Base-by-base conservation (phyloP, 2,797 vertebrate species). In the Menidia menidia region DNA sequence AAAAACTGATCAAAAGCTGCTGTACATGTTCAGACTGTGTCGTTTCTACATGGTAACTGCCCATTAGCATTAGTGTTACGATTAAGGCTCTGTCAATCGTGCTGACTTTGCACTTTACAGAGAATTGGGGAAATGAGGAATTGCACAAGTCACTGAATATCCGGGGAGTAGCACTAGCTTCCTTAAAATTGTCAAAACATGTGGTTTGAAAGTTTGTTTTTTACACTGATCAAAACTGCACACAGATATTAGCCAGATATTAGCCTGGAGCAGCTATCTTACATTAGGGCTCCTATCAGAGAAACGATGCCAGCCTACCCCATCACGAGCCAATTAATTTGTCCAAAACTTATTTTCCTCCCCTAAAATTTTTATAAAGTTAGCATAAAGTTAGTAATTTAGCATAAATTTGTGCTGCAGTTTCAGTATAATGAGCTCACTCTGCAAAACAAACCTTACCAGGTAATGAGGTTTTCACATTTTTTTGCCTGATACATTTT, bases 51-150 rank as follows among this genome's bases (percentile, higher is more conserved):
- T 63, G 60, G 25, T 15, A 62, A 62, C 3, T 32, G 13, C n/a
- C n/a, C n/a, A n/a, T n/a, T n/a, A n/a, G n/a, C n/a, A 33, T 54
- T 19, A 64, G 43, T 16, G 39, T 31, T 19, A 53, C 50, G 19
- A 42, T 14, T 56, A 51, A 48, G 39, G 57, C 32, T 54, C 41
- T 43, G 13, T 41, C 42, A 11, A 15, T n/a, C 16, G 30, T 47
- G 53, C 32, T 32, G 52, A 53, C 32, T 53, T 64, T 58, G n/a
- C 50, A 35, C 15, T 16, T 39, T 39, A 35, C 45, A 71, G 9
- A 57, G 48, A 30, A 18, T 64, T 71, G 18, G 39, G 39, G 65
- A 64, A 75, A 75, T 8, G 13, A 64, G 60, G 56, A 68, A 48
- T 75, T 68, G 13, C 68, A 56, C 60, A 62, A 48, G 43, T 47